phyloP scores from a whole-genome alignment of 2,797 vertebrate genomes.

The Pagetopsis macropterus region DNA sequence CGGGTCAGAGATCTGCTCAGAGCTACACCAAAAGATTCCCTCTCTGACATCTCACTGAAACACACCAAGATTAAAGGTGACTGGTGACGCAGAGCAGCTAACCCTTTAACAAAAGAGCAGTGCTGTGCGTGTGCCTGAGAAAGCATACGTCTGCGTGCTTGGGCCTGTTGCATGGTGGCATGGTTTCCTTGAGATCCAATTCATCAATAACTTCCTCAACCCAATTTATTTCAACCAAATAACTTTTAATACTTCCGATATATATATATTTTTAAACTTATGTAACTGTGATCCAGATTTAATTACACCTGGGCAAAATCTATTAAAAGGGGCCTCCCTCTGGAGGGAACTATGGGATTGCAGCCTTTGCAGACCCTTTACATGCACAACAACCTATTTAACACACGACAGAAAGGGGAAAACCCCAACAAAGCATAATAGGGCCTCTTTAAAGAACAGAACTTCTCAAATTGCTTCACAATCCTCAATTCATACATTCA shows the following conservation, averaged over 20 bases:
- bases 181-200: neutral
- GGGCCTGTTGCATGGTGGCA: neutral
- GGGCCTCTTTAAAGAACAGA: neutral
- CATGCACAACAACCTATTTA: too few species aligned
- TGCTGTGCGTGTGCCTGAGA: neutral
- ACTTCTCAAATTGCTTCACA: neutral
- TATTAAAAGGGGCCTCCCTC: neutral
- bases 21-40: conserved; percentile 50
- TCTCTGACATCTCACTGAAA: conserved; percentile 44
- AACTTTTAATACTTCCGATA: neutral
- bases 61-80: conserved; percentile 40
- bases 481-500: neutral
- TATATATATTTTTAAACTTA: neutral
- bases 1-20: conserved; percentile 54
- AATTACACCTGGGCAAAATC: too few species aligned
- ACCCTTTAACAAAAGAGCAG: conserved; percentile 52
- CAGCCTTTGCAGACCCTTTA: too few species aligned
- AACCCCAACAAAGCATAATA: too few species aligned
- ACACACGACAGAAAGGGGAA: too few species aligned
- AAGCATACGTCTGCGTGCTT: neutral
- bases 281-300: neutral
- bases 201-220: neutral
- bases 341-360: too few species aligned
- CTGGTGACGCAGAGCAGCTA: conserved; percentile 41
- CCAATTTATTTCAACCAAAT: neutral